Evolutionary conservation across 1,140 invertebrate genomes (phyloP), one percentile per base, ranked within the genome.

Genomic region (Microplitis demolitor): DNA sequence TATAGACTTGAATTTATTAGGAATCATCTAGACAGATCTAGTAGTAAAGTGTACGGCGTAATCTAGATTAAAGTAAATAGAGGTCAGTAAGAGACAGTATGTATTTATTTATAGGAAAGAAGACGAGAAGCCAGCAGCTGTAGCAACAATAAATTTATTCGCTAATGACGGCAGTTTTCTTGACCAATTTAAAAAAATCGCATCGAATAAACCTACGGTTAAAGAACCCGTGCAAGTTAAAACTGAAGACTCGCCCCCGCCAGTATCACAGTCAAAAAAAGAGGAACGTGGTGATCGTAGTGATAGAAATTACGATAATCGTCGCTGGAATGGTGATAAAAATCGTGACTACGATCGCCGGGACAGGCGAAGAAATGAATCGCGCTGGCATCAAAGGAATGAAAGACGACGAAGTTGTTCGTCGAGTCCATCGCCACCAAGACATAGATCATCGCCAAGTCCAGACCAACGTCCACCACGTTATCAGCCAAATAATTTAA

Each of bases 111-210:
- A 78, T 76, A 87, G 85, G 74, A 85, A 85, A 71, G 84, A 85
- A 61, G 83, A 85, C 14, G 84, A 86, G 56, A 85, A 85, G 69
- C 73, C 79, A 51, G 66, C 58, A 16, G 5, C 68, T 53, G 71
- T 76, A 16, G 73, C 77, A 31, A 82, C 80, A 0, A 77, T 90
- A 53, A 93, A 93, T 83, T 86, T 91, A 63, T 95, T 95, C 84
- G 91, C 90, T 24, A 95, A 95, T 87, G 94, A 95, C 87, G 94
- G 94, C 4, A 93, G 91, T 77, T 95, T 95, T 80, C 85, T 95
- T 76, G 92, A 92, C 80, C 92, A 94, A 69, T 95, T 93, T 80
- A 93, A 91, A 77, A 92, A 91, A 81, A 88, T 94, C 24, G 24
- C 24, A 72, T 88, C 90, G 1, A 90, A 88, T 72, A 82, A 83